These are phyloP conservation scores for Noctua janthina DNA, from an alignment of 2,888 invertebrate genomes.

Conservation along the genomic window DNA sequence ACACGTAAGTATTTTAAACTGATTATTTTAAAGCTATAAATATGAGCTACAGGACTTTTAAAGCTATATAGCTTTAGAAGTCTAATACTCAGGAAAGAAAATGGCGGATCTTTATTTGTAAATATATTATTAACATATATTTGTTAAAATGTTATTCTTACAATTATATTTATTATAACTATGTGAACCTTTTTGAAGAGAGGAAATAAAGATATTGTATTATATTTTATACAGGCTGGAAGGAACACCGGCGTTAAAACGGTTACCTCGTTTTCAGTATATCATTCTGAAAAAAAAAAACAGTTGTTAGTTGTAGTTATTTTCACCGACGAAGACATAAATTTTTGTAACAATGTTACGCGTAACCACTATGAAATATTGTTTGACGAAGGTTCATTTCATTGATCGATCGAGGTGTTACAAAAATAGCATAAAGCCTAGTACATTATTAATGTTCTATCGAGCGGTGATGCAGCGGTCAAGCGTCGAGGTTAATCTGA, in stretches of 20 bases:
- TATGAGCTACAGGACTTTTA: too few relatives aligned
- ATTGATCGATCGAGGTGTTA: background rate
- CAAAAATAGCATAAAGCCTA: conserved; percentile 9
- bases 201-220: too few relatives aligned
- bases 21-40: background rate
- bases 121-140: too few relatives aligned
- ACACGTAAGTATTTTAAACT: conserved; percentile 71
- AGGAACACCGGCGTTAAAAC: too few relatives aligned
- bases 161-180: too few relatives aligned
- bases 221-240: too few relatives aligned
- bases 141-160: too few relatives aligned
- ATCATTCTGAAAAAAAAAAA: too few relatives aligned
- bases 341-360: background rate
- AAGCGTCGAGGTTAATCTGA: conserved; percentile 18
- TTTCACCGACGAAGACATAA: too few relatives aligned
- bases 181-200: too few relatives aligned
- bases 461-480: conserved; percentile 20
- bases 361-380: background rate
- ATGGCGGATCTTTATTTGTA: background rate
- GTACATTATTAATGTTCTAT: conserved; percentile 25
- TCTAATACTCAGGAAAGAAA: background rate
- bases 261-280: too few relatives aligned
- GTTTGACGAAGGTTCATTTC: background rate
- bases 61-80: background rate
- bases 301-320: too few relatives aligned